phyloP scores from a whole-genome alignment of 2,888 invertebrate species.

The Orthosia cruda region DNA sequence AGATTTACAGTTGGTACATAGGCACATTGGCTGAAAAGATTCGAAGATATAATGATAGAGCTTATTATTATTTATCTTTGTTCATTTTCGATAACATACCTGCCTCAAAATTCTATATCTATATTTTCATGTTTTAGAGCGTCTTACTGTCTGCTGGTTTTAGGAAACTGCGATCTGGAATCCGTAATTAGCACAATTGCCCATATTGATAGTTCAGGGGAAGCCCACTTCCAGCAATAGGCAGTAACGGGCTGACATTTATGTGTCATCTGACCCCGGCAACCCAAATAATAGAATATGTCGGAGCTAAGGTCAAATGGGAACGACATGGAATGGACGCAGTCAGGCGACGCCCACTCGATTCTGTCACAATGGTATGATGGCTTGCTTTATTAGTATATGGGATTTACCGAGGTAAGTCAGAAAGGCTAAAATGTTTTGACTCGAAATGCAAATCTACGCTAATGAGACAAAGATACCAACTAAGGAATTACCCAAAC shows the following conservation, averaged over 20 bases:
- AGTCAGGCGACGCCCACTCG: conserved; percentile 34
- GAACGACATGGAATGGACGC: conserved; percentile 21
- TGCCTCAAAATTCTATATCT: neutral
- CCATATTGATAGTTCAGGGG: neutral
- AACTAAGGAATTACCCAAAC: conserved; percentile 5
- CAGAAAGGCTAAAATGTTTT: neutral
- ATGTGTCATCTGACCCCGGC: conserved; percentile 49
- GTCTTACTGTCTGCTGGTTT: neutral
- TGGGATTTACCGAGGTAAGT: neutral
- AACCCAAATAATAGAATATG: conserved; percentile 40
- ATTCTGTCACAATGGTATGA: neutral
- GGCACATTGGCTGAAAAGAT: neutral
- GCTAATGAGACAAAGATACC: neutral
- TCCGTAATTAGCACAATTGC: neutral
- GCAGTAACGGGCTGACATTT: neutral
- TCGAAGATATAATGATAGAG: neutral
- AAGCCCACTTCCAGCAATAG: conserved; percentile 2
- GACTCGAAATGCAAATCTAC: conserved; percentile 17
- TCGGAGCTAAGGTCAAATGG: conserved; percentile 35
- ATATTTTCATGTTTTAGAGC: neutral
- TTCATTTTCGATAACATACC: neutral
- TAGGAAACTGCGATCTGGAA: neutral
- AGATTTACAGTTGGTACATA: too few relatives aligned
- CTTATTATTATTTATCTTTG: conserved; percentile 3
- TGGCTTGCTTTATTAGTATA: conserved; percentile 17